phyloP scores from a whole-genome alignment of 2,888 invertebrate species.

The Chironomus tentans region DNA sequence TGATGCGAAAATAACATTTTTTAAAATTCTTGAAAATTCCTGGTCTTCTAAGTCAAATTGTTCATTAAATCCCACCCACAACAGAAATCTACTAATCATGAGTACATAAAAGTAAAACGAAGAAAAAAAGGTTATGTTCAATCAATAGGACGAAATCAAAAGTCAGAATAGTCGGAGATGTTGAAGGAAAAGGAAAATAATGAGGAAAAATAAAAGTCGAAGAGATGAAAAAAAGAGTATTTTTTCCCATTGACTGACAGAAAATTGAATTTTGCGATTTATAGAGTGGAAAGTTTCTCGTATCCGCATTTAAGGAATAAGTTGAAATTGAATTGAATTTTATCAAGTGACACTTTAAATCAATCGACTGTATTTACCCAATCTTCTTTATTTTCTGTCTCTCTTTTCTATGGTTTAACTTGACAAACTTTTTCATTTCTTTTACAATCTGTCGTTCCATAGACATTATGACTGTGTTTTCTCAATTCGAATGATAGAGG shows the following conservation, averaged over 20 bases:
- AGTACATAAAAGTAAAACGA: too few species aligned
- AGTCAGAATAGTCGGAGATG: too few species aligned
- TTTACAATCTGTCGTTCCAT: not conserved
- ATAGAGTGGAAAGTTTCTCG: not conserved
- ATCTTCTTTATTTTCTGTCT: not conserved
- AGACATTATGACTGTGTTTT: not conserved
- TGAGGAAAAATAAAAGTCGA: not conserved
- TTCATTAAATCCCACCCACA: too few species aligned
- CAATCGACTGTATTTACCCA: conserved; percentile 1
- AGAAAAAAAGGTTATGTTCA: too few species aligned
- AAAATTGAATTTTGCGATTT: not conserved
- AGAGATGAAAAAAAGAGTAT: not conserved
- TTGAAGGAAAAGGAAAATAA: too few species aligned
- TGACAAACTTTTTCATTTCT: not conserved
- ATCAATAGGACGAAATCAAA: too few species aligned
- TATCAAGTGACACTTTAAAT: conserved; percentile 1
- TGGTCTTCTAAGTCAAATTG: too few species aligned
- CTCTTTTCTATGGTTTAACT: not conserved
- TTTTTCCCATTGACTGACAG: not conserved
- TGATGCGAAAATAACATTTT: too few species aligned
- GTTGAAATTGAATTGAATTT: not conserved
- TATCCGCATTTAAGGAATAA: not conserved
- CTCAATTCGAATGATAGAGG: not conserved
- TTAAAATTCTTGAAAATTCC: too few species aligned
- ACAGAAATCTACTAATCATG: too few species aligned